Evolutionary conservation across 2,888 invertebrate species (phyloP).

Genomic region (Mesopsocus fuscifrons): DNA sequence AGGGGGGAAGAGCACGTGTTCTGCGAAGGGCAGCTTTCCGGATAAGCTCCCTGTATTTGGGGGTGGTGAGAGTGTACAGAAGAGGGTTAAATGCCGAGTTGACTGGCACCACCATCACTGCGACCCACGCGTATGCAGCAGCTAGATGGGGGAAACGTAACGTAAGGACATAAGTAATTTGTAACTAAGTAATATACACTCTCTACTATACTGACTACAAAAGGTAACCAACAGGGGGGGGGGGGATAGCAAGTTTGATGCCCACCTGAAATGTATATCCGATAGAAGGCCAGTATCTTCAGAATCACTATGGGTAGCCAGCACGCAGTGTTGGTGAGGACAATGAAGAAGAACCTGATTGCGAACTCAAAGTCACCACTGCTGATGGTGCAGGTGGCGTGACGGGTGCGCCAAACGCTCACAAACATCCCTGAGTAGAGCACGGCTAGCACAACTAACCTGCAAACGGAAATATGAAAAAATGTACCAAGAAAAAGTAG

Average conservation of each 20-base stretch:
- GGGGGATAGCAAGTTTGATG: background rate
- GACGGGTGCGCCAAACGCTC: slow-evolving; percentile 40
- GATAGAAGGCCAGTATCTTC: slow-evolving; percentile 38
- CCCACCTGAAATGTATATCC: slow-evolving; percentile 34
- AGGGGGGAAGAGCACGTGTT: background rate
- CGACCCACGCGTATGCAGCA: slow-evolving; percentile 41
- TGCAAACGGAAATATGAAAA: too few relatives aligned
- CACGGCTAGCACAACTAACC: slow-evolving; percentile 34
- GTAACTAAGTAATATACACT: background rate
- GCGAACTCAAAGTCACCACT: slow-evolving; percentile 41
- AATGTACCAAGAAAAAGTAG: slow-evolving; percentile 4
- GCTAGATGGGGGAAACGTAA: slow-evolving; percentile 29
- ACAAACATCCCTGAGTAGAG: slow-evolving; percentile 40
- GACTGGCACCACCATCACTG: slow-evolving; percentile 44
- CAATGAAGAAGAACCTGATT: slow-evolving; percentile 46
- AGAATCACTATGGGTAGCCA: slow-evolving; percentile 48
- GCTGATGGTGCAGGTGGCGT: slow-evolving; percentile 32
- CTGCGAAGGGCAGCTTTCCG: background rate
- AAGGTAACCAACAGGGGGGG: background rate
- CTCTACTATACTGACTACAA: too few relatives aligned
- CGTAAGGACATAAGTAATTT: slow-evolving; percentile 12
- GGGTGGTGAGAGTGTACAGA: slow-evolving; percentile 46
- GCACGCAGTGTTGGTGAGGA: slow-evolving; percentile 46
- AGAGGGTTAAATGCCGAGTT: slow-evolving; percentile 47
- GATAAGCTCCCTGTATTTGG: slow-evolving; percentile 32